Evolutionary conservation across 2,797 vertebrate species (phyloP), one percentile per base, ranked within the genome.

Genomic region (Margarornis squamiger): DNA sequence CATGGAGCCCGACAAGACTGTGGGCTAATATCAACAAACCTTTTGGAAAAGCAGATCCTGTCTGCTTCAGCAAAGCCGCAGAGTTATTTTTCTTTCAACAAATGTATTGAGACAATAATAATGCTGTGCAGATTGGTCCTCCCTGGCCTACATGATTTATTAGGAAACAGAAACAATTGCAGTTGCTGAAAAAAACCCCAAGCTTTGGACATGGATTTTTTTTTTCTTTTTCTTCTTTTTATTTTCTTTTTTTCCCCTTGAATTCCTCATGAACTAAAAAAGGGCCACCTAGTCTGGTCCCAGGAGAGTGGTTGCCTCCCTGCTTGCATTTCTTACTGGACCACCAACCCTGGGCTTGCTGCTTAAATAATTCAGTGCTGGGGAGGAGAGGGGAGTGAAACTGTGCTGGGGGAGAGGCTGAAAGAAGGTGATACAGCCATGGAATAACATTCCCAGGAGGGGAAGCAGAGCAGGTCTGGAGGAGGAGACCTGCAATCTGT

Each of bases 71-170:
- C 86, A 93, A 96, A 97, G 95, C 96, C 58, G 0, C 95, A 95
- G 88, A 79, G 94, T 93, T 95, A 95, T 95, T 97, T 96, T 97
- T 95, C 96, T 97, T 97, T 97, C 96, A 97, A 88, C 95, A 95
- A 94, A 96, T 67, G 90, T 63, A 96, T 95, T 90, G 95, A 96
- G 96, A 95, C 93, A 97, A 96, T 96, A 96, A 93, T 96, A 92
- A 93, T 90, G 92, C 91, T 93, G 83, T 96, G 95, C 92, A 96
- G 95, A 94, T 96, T 92, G 94, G 94, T 63, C 1, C 48, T 84
- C 86, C 74, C 91, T 71, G 90, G 91, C 63, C 85, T 82, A 57
- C 59, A 92, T 96, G 96, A 96, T 96, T 97, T 97, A 97, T 97
- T 93, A 90, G 73, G 94, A 79, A 95, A 83, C 95, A 96, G 95